Evolutionary conservation across 2,888 invertebrate species (phyloP).

Genomic region (Mamestra brassicae): DNA sequence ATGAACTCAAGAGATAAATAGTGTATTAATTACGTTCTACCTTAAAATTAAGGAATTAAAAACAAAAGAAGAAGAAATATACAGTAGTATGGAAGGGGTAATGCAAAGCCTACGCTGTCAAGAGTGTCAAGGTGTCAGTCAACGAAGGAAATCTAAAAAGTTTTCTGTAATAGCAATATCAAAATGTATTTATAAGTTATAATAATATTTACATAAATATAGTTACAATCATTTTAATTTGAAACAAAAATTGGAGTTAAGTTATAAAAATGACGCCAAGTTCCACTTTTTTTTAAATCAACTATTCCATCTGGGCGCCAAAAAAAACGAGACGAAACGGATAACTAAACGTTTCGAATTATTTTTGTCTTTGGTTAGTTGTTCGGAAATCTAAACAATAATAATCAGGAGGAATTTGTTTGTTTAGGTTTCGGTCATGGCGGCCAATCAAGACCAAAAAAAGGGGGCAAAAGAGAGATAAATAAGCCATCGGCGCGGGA

Average conservation of each 20-base stretch:
- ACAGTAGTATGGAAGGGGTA: constrained; percentile 66
- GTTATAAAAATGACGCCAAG: background rate
- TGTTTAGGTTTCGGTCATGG: too few species aligned
- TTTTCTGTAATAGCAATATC: constrained; percentile 18
- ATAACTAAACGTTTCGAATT: constrained; percentile 17
- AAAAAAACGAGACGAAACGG: background rate
- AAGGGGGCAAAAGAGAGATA: too few species aligned
- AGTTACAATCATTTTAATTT: background rate
- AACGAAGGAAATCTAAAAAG: constrained; percentile 6
- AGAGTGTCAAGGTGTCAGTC: constrained; percentile 51
- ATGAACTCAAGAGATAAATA: constrained; percentile 51
- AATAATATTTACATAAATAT: background rate
- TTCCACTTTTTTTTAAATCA: background rate
- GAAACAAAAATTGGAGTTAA: background rate
- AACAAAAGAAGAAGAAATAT: constrained; percentile 72
- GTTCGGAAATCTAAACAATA: constrained; percentile 15
- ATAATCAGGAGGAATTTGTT: too few species aligned
- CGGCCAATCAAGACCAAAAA: too few species aligned
- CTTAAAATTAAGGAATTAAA: constrained; percentile 61
- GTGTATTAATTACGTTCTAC: constrained; percentile 42
- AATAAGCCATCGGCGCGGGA: too few species aligned
- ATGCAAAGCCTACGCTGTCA: constrained; percentile 58
- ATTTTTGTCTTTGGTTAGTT: background rate
- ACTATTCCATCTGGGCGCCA: background rate
- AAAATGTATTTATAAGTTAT: background rate